Conservation (phyloP, 2,113 vertebrate genomes). For the Rallus limicola region DNA sequence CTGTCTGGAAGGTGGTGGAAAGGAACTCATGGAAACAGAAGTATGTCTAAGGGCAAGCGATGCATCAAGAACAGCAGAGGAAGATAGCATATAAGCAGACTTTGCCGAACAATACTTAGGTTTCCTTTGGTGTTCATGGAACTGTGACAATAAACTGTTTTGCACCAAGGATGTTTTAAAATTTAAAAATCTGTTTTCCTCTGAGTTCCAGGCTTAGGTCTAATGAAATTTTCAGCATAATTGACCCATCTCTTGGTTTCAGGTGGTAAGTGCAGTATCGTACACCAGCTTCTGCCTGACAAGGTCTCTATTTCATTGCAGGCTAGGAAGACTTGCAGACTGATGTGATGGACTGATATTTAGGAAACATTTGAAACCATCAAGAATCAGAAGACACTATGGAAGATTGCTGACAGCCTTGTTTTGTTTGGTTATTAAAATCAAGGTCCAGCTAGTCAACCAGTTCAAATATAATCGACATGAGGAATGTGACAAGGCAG, state of each 20-base stretch:
- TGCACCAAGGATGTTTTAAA: neutral
- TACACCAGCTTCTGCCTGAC: too few relatives aligned
- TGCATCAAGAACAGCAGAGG: neutral
- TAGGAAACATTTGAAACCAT: neutral
- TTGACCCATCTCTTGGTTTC: neutral
- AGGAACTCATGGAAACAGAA: neutral
- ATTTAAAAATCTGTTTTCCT: neutral
- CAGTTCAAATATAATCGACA: neutral
- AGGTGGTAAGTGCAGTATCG: neutral
- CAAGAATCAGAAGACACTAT: neutral
- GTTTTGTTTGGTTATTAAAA: neutral
- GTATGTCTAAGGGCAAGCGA: neutral
- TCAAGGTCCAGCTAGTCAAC: neutral
- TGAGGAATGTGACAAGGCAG: too few relatives aligned
- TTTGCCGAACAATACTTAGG: neutral
- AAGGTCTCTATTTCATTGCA: neutral
- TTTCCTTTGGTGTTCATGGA: neutral
- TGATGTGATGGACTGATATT: neutral
- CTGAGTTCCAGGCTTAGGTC: neutral
- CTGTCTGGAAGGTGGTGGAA: neutral
- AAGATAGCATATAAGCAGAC: neutral
- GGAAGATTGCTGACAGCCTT: neutral
- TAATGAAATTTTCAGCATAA: neutral
- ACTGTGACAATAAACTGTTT: neutral
- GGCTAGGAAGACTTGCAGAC: neutral